Conservation (phyloP, 2,113 vertebrate genomes). For the Conger conger region DNA sequence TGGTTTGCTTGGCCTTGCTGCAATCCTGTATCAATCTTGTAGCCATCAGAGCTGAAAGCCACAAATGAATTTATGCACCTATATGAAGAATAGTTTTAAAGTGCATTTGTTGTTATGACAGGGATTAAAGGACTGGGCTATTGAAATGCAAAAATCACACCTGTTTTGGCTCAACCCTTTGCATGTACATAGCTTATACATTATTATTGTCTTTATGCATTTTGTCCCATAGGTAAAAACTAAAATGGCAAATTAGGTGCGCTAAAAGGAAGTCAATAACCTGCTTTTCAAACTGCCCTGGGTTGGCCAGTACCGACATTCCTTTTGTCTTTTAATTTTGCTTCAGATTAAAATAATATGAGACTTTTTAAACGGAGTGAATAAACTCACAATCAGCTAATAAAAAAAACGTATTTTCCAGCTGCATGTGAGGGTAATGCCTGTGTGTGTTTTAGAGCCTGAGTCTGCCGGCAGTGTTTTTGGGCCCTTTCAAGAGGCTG, state of each 20-base stretch:
- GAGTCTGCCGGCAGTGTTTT: neutral
- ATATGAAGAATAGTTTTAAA: neutral
- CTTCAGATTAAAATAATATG: neutral
- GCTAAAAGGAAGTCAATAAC: neutral
- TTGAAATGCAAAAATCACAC: neutral
- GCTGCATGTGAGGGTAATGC: neutral
- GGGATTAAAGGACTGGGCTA: neutral
- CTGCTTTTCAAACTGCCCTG: neutral
- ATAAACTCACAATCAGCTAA: neutral
- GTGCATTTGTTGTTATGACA: neutral
- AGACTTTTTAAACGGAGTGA: neutral
- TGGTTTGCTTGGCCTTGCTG: neutral
- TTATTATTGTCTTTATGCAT: neutral
- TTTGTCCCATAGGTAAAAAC: neutral
- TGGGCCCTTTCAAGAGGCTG: neutral
- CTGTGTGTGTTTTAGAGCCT: neutral
- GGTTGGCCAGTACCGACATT: neutral
- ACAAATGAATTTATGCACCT: neutral
- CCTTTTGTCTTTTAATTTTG: neutral
- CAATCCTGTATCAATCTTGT: neutral
- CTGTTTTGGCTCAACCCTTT: neutral
- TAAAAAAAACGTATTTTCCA: neutral
- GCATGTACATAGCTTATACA: neutral
- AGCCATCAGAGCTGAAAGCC: neutral
- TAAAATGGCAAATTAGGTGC: neutral